phyloP scores from a whole-genome alignment of 2,113 vertebrate genomes.

The Typhlomys cinereus region DNA sequence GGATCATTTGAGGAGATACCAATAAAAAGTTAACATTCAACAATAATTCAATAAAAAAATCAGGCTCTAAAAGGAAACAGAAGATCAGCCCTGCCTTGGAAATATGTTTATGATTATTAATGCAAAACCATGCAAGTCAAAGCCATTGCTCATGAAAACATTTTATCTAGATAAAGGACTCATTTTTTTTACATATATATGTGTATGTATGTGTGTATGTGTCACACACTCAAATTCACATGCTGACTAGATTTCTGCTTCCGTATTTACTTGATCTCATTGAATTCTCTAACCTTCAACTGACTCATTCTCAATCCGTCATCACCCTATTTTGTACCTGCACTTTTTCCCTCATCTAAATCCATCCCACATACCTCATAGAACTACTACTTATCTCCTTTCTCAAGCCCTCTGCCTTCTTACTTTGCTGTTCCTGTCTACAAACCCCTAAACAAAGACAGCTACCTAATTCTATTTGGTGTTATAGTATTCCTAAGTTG shows the following conservation, averaged over 20 bases:
- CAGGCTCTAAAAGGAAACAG: neutral
- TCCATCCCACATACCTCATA: neutral
- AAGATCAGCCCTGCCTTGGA: neutral
- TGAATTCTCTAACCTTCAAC: neutral
- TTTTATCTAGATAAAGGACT: neutral
- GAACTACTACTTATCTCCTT: neutral
- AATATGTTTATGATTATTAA: neutral
- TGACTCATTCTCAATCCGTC: neutral
- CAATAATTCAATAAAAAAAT: slow-evolving; percentile 11
- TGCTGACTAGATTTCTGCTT: neutral
- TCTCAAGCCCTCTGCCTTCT: neutral
- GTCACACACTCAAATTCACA: slow-evolving; percentile 26
- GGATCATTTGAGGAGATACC: neutral
- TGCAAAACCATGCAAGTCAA: slow-evolving; percentile 43
- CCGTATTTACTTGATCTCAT: neutral
- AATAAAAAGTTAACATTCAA: neutral
- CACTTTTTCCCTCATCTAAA: neutral
- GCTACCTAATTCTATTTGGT: neutral
- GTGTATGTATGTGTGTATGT: too few relatives aligned
- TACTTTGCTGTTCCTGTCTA: neutral
- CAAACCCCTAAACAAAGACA: neutral
- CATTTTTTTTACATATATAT: neutral
- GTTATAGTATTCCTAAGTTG: neutral
- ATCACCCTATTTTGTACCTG: neutral
- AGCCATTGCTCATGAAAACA: slow-evolving; percentile 45